These are phyloP conservation scores for Mus spretus DNA, from an alignment of 2,797 vertebrate genomes.

Conservation along the genomic window DNA sequence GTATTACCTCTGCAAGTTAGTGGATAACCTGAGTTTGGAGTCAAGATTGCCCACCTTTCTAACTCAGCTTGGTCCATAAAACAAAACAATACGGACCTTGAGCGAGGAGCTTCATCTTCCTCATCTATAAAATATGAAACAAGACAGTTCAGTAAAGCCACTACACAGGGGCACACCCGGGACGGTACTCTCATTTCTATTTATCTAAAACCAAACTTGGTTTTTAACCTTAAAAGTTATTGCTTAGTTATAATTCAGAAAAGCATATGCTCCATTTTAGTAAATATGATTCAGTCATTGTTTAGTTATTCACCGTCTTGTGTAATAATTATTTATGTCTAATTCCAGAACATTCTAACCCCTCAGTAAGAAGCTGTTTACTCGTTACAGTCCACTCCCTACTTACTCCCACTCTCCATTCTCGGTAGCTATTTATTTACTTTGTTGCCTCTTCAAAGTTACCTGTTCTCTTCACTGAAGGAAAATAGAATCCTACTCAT, in stretches of 20 bases:
- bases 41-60: not conserved
- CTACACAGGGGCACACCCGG: not conserved
- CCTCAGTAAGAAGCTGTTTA: not conserved
- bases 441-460: not conserved
- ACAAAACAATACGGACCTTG: not conserved
- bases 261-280: not conserved
- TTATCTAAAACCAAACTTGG: not conserved
- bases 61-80: not conserved
- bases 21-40: not conserved
- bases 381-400: not conserved
- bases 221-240: constrained; percentile 36
- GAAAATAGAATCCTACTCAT: not conserved
- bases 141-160: not conserved
- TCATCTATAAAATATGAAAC: constrained; percentile 18
- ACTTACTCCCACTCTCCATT: not conserved
- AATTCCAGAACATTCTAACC: not conserved
- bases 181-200: not conserved
- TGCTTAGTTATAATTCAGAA: not conserved
- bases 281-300: not conserved
- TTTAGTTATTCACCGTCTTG: not conserved
- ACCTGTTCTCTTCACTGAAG: not conserved
- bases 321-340: not conserved
- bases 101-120: not conserved
- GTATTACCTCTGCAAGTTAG: constrained; percentile 3
- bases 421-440: not conserved